Evolutionary conservation across 2,113 vertebrate genomes (phyloP).

Genomic region (Alaudala cheleensis): DNA sequence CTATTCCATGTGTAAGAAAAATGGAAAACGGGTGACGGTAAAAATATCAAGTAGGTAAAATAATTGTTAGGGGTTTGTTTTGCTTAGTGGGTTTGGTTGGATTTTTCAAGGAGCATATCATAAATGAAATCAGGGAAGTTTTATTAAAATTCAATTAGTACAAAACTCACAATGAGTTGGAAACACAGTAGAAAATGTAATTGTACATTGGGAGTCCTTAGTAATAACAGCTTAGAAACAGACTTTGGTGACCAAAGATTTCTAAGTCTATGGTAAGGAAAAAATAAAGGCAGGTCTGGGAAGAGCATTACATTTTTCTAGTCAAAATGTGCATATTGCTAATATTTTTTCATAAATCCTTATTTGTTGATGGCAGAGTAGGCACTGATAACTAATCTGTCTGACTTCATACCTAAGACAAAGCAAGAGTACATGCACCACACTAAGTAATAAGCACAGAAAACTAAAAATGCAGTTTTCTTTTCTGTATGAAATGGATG

Average conservation of each 20-base stretch:
- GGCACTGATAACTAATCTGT: neutral
- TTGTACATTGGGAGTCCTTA: neutral
- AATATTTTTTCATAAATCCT: neutral
- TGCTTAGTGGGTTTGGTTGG: neutral
- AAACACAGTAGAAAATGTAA: neutral
- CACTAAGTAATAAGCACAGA: neutral
- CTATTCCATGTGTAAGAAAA: neutral
- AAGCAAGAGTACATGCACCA: neutral
- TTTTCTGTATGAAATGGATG: neutral
- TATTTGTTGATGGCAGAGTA: neutral
- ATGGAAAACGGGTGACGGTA: neutral
- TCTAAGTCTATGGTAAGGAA: accelerated
- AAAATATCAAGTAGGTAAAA: neutral
- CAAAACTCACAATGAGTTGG: neutral
- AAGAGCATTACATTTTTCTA: neutral
- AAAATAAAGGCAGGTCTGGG: neutral
- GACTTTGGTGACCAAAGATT: neutral
- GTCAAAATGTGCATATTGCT: neutral
- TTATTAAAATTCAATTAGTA: neutral
- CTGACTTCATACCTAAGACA: neutral
- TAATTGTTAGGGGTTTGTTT: neutral
- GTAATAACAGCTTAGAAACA: neutral
- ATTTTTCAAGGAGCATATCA: neutral
- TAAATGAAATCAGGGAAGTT: neutral
- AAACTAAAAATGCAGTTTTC: neutral